These are phyloP conservation scores for Heliconius melpomene DNA, from an alignment of 1,140 invertebrate species.

Conservation along the genomic window DNA sequence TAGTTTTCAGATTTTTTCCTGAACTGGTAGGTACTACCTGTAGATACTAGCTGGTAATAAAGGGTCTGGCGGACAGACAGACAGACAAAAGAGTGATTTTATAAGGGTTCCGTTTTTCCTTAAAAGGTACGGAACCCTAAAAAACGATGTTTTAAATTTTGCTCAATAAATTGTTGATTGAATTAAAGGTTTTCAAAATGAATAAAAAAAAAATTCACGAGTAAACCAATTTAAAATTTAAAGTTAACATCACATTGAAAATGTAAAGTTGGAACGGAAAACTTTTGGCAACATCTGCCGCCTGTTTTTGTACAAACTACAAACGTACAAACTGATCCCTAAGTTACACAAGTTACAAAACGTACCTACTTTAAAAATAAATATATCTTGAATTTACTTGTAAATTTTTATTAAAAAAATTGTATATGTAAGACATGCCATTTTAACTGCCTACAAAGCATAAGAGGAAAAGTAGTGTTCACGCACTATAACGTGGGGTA, in stretches of 20 bases:
- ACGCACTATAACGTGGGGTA: neutral
- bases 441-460: neutral
- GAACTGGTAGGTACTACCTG: too few species aligned
- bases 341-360: neutral
- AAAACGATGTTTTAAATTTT: neutral
- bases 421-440: neutral
- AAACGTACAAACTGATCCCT: neutral
- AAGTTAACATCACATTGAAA: slow-evolving; percentile 1
- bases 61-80: too few species aligned
- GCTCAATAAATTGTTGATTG: neutral
- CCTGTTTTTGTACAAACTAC: neutral
- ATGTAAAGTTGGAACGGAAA: neutral
- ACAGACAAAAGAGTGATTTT: too few species aligned
- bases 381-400: neutral
- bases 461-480: neutral
- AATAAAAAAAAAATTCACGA: neutral
- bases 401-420: neutral
- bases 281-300: slow-evolving; percentile 10
- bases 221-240: neutral
- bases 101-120: too few species aligned
- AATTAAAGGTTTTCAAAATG: neutral
- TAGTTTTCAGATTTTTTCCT: too few species aligned
- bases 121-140: too few species aligned
- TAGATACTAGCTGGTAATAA: too few species aligned
- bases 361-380: neutral